Conservation (phyloP, 2,888 invertebrate genomes). For the Pyrrhia umbra region DNA sequence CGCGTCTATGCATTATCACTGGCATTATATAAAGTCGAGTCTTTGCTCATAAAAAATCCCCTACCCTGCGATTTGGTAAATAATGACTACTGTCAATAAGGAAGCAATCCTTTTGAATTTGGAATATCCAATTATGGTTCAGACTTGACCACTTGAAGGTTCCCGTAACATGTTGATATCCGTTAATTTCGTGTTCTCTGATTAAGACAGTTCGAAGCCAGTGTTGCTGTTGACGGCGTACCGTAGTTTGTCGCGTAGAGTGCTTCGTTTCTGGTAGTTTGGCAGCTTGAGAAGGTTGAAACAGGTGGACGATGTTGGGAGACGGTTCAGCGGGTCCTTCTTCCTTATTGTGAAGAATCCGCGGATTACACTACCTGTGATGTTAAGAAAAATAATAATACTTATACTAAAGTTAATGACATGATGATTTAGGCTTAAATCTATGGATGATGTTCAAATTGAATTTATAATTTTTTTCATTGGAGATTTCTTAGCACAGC, state of each 20-base stretch:
- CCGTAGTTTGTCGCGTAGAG: slow-evolving; percentile 97
- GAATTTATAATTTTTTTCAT: too few relatives aligned
- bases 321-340: slow-evolving; percentile 97
- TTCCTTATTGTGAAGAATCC: slow-evolving; percentile 99
- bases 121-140: slow-evolving; percentile 3
- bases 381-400: too few relatives aligned
- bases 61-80: slow-evolving; percentile 39
- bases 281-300: slow-evolving; percentile 99
- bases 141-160: slow-evolving; percentile 14
- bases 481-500: too few relatives aligned
- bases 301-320: slow-evolving; percentile 99
- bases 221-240: slow-evolving; percentile 99
- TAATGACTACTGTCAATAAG: slow-evolving; percentile 9
- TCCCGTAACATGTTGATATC: slow-evolving; percentile 8
- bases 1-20: slow-evolving; percentile 10
- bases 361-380: slow-evolving; percentile 97
- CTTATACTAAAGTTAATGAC: too few relatives aligned
- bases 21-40: slow-evolving; percentile 10
- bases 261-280: slow-evolving; percentile 99
- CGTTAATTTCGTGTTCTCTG: background rate
- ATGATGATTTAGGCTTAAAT: too few relatives aligned
- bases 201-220: slow-evolving; percentile 99
- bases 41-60: slow-evolving; percentile 22
- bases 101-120: slow-evolving; percentile 10
- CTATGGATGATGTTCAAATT: too few relatives aligned